Evolutionary conservation across 2,797 vertebrate species (phyloP), one percentile per base, ranked within the genome.

Genomic region (Pseudomugil tenellus): DNA sequence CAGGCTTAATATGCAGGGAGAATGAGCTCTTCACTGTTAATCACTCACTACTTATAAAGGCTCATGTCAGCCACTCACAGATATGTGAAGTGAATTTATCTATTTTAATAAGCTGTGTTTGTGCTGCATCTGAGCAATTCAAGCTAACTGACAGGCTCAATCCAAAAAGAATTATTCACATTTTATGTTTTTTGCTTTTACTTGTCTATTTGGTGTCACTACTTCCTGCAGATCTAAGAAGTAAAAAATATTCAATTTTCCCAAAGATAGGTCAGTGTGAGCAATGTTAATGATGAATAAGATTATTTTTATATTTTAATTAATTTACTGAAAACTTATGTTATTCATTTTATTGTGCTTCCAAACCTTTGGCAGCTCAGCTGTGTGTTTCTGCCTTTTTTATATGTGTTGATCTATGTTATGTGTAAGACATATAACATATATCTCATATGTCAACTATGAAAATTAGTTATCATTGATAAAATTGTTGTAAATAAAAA

Each of bases 1-100:
- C 85, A 77, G 68, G 79, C 78, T 81, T 89, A 88, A 86, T 87
- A 84, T 67, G 77, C 72, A 72, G 64, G 39, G 77, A 77, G 72
- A 66, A 77, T 69, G 67, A 55, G 55, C 81, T 87, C 84, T 52
- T 83, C 77, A 70, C 76, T 72, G 81, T 80, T 87, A 82, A 84
- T 87, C 82, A 82, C 69, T 64, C 41, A 32, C 79, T 72, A 64
- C 67, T 84, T 76, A 66, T 75, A 54, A 54, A 78, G 51, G 46
- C 73, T 63, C 66, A 29, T 57, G 23, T 56, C 58, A 77, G 53
- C 58, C 72, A 71, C 64, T 67, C 72, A 46, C 16, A 73, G 68
- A 43, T 63, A 69, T 46, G 46, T 72, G 28, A 72, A 57, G 16
- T 58, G 14, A 67, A 72, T 69, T 57, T 52, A 41, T 28, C 6